phyloP scores from a whole-genome alignment of 1,140 invertebrate species.

The Theocolax elegans region DNA sequence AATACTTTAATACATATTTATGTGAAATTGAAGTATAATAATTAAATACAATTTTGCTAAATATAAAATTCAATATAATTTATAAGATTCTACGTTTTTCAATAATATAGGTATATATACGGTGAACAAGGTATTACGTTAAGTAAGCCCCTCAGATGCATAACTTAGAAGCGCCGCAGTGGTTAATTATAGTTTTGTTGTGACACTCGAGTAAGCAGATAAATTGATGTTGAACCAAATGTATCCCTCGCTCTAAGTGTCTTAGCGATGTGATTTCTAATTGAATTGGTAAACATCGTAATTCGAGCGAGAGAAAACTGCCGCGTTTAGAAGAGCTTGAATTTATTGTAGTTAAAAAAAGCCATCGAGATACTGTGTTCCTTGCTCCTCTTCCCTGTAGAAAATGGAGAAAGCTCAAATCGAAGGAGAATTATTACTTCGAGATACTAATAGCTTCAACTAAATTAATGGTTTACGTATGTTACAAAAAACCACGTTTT shows the following conservation, averaged over 20 bases:
- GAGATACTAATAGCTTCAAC: background rate
- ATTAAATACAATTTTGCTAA: no score
- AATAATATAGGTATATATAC: no score
- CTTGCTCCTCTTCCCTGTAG: slow-evolving; percentile 14
- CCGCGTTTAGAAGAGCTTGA: background rate
- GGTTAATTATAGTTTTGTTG: slow-evolving; percentile 69
- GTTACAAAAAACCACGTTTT: no score
- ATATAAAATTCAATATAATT: no score
- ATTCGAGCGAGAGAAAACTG: slow-evolving; percentile 52
- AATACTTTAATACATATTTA: no score
- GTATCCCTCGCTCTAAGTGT: slow-evolving; percentile 55
- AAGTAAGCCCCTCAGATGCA: no score
- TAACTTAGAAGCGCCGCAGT: slow-evolving; percentile 29
- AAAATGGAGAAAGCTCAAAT: slow-evolving; percentile 40
- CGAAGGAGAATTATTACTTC: background rate
- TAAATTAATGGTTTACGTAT: background rate
- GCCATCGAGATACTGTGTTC: no score
- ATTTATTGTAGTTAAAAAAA: slow-evolving; percentile 46
- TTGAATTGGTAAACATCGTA: slow-evolving; percentile 69
- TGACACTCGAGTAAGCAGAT: slow-evolving; percentile 63
- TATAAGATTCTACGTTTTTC: no score
- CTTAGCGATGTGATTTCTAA: slow-evolving; percentile 58
- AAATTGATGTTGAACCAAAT: slow-evolving; percentile 68
- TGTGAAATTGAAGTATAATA: no score
- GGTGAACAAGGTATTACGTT: no score